Evolutionary conservation across 2,888 invertebrate genomes (phyloP), one percentile per base, ranked within the genome.

Genomic region (Epirrhoe tristata): DNA sequence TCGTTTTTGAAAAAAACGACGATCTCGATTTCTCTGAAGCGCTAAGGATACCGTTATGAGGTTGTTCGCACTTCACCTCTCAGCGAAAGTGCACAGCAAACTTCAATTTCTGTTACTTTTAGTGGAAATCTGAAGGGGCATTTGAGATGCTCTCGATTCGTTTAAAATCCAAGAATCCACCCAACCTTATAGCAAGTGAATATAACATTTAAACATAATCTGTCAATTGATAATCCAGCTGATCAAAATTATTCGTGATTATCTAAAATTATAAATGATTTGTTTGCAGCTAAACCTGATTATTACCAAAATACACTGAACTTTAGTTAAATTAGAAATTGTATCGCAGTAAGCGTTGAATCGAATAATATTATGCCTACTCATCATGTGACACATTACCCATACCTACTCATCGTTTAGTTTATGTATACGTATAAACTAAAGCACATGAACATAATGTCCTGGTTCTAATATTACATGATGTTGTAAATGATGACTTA

Each of bases 31-130:
- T 74, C 71, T 72, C 63, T 52, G 70, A 71, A 75, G 65, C 63
- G 72, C 70, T 65, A 63, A 74, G 58, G 67, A 67, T 73, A 64
- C 73, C 74, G 74, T 74, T 74, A 73, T 64, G 68, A 66, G 69
- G 70, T 67, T 69, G 70, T 72, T 70, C 65, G 65, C 74, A 70
- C 71, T 73, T 69, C 66, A 65, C 58, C 69, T 56, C 61, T 53
- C 59, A 61, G 70, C 71, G 73, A 73, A 73, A 73, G 71, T 73
- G 71, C 67, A 61, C 32, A 62, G 71, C 69, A 51, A 69, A 66
- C 69, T 63, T 60, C 62, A 62, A 58, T 61, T 63, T 68, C 54
- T 66, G 66, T 58, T 65, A 63, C 53, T 50, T 69, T 63, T 63
- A 34, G 36, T 46, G 12, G 10, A 56, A 43, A 51, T 16, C 34